Percentiles rank a stretch among this genome's conserved stretches.
These are phyloP conservation scores for Augochlorella aurata DNA, from an alignment of 2,888 invertebrate species.

Conservation along the genomic window DNA sequence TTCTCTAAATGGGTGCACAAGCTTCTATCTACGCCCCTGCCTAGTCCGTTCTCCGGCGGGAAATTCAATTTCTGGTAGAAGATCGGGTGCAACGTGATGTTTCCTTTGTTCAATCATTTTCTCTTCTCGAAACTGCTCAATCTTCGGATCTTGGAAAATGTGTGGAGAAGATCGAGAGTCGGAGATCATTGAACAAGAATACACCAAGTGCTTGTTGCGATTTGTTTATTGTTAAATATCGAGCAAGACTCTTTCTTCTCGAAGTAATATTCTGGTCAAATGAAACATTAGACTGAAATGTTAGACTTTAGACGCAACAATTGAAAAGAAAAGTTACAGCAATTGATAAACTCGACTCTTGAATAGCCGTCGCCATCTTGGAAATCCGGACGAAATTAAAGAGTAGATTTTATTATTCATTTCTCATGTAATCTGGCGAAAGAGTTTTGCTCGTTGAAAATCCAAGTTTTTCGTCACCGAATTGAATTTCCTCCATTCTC, in stretches of 20 bases:
- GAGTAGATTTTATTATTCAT: too few relatives aligned
- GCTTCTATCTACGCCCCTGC: slow-evolving; percentile 17
- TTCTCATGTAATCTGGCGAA: too few relatives aligned
- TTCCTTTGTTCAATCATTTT: too few relatives aligned
- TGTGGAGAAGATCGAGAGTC: too few relatives aligned
- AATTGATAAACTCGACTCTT: neutral
- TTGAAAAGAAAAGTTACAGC: neutral
- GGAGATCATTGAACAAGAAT: too few relatives aligned
- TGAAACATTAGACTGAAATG: neutral
- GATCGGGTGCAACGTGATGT: too few relatives aligned
- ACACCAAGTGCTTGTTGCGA: neutral
- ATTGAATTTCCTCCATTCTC: neutral
- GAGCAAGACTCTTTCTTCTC: neutral
- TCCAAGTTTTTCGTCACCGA: neutral
- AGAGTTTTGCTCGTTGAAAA: neutral
- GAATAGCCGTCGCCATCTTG: neutral
- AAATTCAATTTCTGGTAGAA: neutral
- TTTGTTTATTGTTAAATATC: neutral
- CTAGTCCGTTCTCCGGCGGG: slow-evolving; percentile 7
- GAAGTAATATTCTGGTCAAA: neutral
- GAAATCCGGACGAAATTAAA: neutral
- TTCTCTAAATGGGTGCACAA: slow-evolving; percentile 21
- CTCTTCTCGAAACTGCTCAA: too few relatives aligned
- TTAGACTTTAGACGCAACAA: too few relatives aligned
- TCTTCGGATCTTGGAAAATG: too few relatives aligned